A percentile compares a stretch with the other conserved stretches of the same genome.
phyloP scores from a whole-genome alignment of 1,140 invertebrate species.

The Drosophila bocqueti region DNA sequence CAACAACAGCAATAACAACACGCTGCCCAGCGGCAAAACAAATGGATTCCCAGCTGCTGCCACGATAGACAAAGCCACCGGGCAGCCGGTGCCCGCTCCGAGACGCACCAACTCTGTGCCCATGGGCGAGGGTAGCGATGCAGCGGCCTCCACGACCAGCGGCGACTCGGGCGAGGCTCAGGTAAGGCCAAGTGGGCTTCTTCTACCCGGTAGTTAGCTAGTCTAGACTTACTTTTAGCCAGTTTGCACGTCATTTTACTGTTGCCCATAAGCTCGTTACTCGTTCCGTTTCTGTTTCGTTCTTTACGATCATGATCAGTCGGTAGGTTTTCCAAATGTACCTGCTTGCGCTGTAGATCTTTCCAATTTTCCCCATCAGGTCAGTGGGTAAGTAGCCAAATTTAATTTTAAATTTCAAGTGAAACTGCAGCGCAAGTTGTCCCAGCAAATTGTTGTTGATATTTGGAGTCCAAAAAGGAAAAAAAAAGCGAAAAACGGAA shows the following conservation, averaged over 20 bases:
- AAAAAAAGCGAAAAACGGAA: conserved; percentile 14
- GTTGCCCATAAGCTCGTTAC: conserved; percentile 70
- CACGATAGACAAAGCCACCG: conserved; percentile 76
- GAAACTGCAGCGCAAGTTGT: conserved; percentile 37
- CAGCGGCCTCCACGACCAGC: conserved; percentile 63
- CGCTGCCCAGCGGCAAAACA: conserved; percentile 64
- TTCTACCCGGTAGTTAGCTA: conserved; percentile 32
- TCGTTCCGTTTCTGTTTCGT: conserved; percentile 42
- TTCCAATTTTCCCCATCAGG: not conserved
- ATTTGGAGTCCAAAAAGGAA: conserved; percentile 42
- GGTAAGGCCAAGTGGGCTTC: conserved; percentile 53
- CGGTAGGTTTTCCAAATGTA: conserved; percentile 34
- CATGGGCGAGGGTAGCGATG: conserved; percentile 59
- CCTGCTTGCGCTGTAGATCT: conserved; percentile 39
- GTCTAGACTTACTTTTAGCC: conserved; percentile 50
- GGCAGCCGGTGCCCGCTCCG: conserved; percentile 85
- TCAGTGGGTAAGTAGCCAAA: conserved; percentile 42
- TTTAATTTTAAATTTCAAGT: not conserved
- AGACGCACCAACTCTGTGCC: conserved; percentile 83
- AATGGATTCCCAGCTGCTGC: conserved; percentile 65
- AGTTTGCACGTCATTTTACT: conserved; percentile 75
- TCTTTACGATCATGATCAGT: conserved; percentile 56
- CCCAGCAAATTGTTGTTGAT: conserved; percentile 79
- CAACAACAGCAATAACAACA: conserved; percentile 46
- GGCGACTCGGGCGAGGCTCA: conserved; percentile 71